phyloP scores from a whole-genome alignment of 2,888 invertebrate genomes.

The Maniola hyperantus region DNA sequence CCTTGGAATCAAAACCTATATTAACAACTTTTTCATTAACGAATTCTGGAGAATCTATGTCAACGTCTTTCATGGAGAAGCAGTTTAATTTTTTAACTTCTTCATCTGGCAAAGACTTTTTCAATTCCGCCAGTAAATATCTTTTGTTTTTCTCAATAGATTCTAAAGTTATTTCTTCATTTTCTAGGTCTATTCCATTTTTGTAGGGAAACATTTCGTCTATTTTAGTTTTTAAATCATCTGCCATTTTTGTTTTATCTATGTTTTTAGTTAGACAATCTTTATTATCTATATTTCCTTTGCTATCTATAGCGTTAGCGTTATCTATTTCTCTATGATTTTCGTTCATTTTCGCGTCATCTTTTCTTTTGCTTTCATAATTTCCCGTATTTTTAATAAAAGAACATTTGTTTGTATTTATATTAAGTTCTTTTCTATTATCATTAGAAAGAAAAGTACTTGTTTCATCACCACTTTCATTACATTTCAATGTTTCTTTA shows the following conservation, averaged over 20 bases:
- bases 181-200: conserved; percentile 45
- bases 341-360: not conserved
- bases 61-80: conserved; percentile 75
- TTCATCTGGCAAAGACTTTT: conserved; percentile 48
- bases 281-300: conserved; percentile 4
- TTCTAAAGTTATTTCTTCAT: conserved; percentile 61
- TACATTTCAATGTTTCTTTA: not conserved
- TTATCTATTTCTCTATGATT: not conserved
- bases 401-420: not conserved
- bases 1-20: conserved; percentile 65
- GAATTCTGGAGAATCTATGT: conserved; percentile 63
- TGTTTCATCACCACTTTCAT: not conserved
- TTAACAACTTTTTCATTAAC: conserved; percentile 65
- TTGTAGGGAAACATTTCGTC: conserved; percentile 64
- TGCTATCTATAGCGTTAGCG: not conserved
- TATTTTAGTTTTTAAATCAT: conserved; percentile 38
- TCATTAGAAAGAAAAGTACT: not conserved
- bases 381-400: not conserved
- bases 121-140: conserved; percentile 54
- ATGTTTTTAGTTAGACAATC: not conserved
- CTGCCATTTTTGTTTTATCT: conserved; percentile 29
- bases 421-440: not conserved
- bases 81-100: conserved; percentile 64
- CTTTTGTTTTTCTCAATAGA: conserved; percentile 71
- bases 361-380: not conserved